Base-by-base conservation (phyloP, 2,888 invertebrate species). In the Volucella bombylans region DNA sequence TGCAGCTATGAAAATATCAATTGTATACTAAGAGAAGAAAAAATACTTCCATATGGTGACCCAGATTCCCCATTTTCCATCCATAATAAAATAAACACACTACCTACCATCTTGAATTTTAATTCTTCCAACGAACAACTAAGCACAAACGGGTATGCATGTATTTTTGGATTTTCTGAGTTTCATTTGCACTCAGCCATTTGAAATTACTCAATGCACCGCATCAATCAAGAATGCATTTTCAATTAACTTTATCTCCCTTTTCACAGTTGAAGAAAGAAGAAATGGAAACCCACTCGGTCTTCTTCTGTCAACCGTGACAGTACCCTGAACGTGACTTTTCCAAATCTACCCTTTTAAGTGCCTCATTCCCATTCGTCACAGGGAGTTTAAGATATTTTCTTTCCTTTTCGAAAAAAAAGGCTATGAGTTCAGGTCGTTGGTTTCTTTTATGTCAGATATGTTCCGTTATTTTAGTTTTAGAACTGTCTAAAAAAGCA, bases 261-360 rank as follows among this genome's bases (percentile, higher is more conserved):
- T 55, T 31, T 10, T 4, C 31, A 31, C 31, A 31, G 31, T 78
- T 10, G 15, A 38, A 4, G 12, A 47, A 61, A 39, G 14, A 43
- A 50, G 38, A 54, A 14, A 55, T 47, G 12, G 41, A 39, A 11
- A 62, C 23, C 23, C 12, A 39, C 9, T 41, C n/a, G 10, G 45
- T 52, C 41, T 47, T 8, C 61, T 61, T 61, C 68, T 76, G 65
- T 69, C 45, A 41, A 52, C 59, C 67, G 52, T 43, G 52, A 74
- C 43, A 74, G 45, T 69, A 15, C 59, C 76, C 65, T 14, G 54
- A 77, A 82, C 81, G 81, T 82, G 77, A 77, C 81, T 77, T 82
- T 82, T 59, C 31, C 14, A 52, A 71, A 78, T 18, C 15, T 45
- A 45, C 59, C 59, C 67, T 65, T 39, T 47, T 4, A 23, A 2